phyloP scores from a whole-genome alignment of 2,888 invertebrate species.

The Magallana nippona region DNA sequence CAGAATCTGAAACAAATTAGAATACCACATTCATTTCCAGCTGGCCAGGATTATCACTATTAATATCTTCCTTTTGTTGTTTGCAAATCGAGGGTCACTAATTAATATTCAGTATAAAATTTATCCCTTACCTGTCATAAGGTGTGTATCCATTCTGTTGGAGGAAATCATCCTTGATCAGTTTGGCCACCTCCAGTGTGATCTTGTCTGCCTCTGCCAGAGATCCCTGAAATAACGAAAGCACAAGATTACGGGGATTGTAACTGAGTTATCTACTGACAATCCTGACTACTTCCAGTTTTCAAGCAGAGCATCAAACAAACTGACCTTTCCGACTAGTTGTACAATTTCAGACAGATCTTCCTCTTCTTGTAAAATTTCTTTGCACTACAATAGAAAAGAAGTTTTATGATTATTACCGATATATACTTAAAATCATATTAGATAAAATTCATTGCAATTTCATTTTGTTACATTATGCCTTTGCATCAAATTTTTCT shows the following conservation, averaged over 20 bases:
- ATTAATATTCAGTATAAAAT: too few relatives aligned
- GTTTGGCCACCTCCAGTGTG: constrained; percentile 98
- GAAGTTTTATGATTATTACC: background rate
- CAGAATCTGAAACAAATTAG: constrained; percentile 87
- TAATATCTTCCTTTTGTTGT: too few relatives aligned
- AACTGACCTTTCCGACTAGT: constrained; percentile 93
- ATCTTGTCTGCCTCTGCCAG: constrained; percentile 99
- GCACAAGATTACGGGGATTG: background rate
- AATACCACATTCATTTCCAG: too few relatives aligned
- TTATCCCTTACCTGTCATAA: constrained; percentile 80
- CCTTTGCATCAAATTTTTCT: background rate
- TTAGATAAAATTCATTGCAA: too few relatives aligned
- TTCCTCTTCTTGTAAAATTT: constrained; percentile 98
- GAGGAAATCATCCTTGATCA: constrained; percentile 99
- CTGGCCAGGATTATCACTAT: too few relatives aligned
- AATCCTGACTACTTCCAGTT: too few relatives aligned
- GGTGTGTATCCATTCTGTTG: constrained; percentile 94
- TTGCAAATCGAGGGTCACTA: too few relatives aligned
- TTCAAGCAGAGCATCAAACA: background rate
- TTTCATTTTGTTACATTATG: too few relatives aligned
- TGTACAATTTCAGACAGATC: constrained; percentile 99
- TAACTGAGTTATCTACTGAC: too few relatives aligned
- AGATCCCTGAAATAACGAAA: constrained; percentile 84
- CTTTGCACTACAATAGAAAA: constrained; percentile 83
- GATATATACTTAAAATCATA: too few relatives aligned